Evolutionary conservation across 1,140 invertebrate genomes (phyloP), one percentile per base, ranked within the genome.

Genomic region (Carcinoscorpius rotundicauda): DNA sequence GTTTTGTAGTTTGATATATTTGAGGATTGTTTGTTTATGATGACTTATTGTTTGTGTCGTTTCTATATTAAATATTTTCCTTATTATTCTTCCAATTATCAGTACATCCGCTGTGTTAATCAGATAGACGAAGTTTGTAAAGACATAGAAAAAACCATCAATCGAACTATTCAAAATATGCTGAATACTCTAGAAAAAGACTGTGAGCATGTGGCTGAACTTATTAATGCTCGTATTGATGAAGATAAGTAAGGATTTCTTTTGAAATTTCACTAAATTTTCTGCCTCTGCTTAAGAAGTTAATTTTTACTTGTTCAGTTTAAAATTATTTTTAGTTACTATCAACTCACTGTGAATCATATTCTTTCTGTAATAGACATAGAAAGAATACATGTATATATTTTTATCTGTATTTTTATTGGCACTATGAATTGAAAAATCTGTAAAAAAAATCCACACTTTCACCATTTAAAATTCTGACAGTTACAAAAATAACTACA

Each of bases 51-150:
- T 29, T 29, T 29, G 29, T 29, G 29, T 29, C 29, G 29, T 29
- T 29, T 29, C 0, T 29, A 29, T 29, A 29, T 29, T 29, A 29
- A 29, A 0, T 29, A 29, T 29, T 29, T 29, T 29, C 29, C 29
- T 63, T 55, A 10, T 57, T 6, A 58, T 69, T 65, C 61, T 56
- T 52, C 6, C 51, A 59, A 65, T 65, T 67, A 70, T 5, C 67
- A 80, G 77, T 69, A 71, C 8, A 78, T 74, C 51, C 73, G 78
- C 48, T 84, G 82, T 77, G 79, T 76, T 3, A 84, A 84, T 70
- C 82, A 84, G 73, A 84, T 84, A 64, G 81, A 84, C 51, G 81
- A 82, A 61, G 80, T 81, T 11, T 83, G 82, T 71, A 78, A 78
- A 61, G 80, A 82, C 51, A 78, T 84, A 53, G 82, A 84, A 64